Evolutionary conservation across 2,888 invertebrate species (phyloP).

Genomic region (Eustalomyia histrio): DNA sequence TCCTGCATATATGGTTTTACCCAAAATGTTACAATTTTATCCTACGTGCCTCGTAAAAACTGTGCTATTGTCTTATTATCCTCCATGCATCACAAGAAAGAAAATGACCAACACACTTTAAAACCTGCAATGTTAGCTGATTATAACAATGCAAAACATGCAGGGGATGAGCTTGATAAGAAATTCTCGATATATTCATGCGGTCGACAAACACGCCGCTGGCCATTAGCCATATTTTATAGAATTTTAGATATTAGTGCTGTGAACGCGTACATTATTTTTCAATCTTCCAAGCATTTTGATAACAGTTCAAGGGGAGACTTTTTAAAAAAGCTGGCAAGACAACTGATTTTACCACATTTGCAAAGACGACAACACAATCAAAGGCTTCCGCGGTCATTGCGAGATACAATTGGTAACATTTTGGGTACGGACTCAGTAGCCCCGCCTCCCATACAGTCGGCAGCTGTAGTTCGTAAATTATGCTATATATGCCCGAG

Average conservation of each 20-base stretch:
- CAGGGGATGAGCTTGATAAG: conserved; percentile 33
- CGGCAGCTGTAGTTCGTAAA: too few species aligned
- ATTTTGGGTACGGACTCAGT: too few species aligned
- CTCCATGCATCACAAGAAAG: too few species aligned
- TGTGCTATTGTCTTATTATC: conserved; percentile 44
- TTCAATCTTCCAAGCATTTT: conserved; percentile 42
- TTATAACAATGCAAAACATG: conserved; percentile 52
- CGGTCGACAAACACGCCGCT: conserved; percentile 36
- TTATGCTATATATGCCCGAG: too few species aligned
- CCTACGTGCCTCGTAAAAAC: conserved; percentile 39
- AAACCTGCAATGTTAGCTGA: conserved; percentile 56
- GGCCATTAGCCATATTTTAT: too few species aligned
- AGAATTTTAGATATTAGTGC: neutral
- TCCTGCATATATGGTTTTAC: conserved; percentile 31
- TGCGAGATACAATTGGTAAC: too few species aligned
- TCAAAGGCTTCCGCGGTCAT: too few species aligned
- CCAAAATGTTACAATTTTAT: too few species aligned
- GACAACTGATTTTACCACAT: conserved; percentile 46
- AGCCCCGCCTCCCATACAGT: conserved; percentile 28
- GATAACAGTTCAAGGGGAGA: conserved; percentile 44
- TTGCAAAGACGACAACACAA: too few species aligned
- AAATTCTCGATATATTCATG: conserved; percentile 58
- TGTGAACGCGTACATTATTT: too few species aligned
- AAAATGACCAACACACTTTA: too few species aligned
- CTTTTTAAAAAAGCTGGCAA: conserved; percentile 46